Percentiles rank a stretch among this genome's conserved stretches.
These are phyloP conservation scores for Drosophila bipectinata DNA, from an alignment of 1,140 invertebrate genomes.

Conservation along the genomic window DNA sequence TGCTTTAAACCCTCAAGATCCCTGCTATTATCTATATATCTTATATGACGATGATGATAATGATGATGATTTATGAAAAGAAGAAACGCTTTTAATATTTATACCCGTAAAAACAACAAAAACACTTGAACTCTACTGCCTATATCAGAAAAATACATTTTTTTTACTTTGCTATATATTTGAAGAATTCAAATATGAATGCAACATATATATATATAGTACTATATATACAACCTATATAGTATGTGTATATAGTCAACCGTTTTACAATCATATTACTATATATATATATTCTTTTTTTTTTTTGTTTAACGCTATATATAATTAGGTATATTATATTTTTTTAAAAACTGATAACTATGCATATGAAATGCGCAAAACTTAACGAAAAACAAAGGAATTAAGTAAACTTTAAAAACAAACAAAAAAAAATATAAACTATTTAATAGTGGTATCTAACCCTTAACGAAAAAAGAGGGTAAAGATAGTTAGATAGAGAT, in stretches of 20 bases:
- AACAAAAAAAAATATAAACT: conserved; percentile 6
- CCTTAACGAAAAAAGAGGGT: conserved; percentile 19
- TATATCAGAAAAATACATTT: conserved; percentile 53
- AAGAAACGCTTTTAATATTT: conserved; percentile 50
- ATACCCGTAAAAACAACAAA: conserved; percentile 8
- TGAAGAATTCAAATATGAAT: conserved; percentile 27
- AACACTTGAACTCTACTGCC: conserved; percentile 50
- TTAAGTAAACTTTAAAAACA: conserved; percentile 40
- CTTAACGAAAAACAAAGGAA: conserved; percentile 31
- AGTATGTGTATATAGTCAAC: conserved; percentile 19
- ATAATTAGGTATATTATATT: conserved; percentile 21
- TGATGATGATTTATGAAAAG: conserved; percentile 24
- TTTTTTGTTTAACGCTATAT: conserved; percentile 23
- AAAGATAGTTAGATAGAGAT: conserved; percentile 18
- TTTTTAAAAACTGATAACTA: conserved; percentile 37
- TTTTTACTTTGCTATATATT: conserved; percentile 30
- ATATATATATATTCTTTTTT: conserved; percentile 16
- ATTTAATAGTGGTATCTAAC: conserved; percentile 45
- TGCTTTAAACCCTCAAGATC: conserved; percentile 24
- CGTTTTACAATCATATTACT: conserved; percentile 29
- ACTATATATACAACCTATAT: conserved; percentile 6
- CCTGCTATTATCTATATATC: conserved; percentile 4
- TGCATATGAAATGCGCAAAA: conserved; percentile 66
- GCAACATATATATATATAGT: conserved; percentile 15
- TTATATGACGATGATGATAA: conserved; percentile 11